Base-by-base conservation (phyloP, 2,113 vertebrate genomes). In the Cololabis saira region DNA sequence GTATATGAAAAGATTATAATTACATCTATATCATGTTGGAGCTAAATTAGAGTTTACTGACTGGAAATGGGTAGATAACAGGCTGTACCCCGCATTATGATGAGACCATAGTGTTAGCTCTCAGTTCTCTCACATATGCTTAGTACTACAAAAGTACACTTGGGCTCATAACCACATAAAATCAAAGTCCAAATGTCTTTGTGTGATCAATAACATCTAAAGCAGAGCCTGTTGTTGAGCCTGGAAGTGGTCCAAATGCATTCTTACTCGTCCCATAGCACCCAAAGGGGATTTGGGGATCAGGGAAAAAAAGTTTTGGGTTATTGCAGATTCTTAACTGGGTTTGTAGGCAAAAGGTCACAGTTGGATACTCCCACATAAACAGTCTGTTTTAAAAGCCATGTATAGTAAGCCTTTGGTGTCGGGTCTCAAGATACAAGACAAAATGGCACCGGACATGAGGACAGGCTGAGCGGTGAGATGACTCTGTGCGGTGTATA, bases 341-440 rank as follows among this genome's bases (percentile, higher is more conserved):
- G 55, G 66, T 81, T 85, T 81, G 58, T 85, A 69, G 82, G 85
- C 43, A 30, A 85, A 79, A 79, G 85, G 82, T 84, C 81, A 61
- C 27, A 12, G 61, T 55, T 64, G 51, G 61, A 60, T 73, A 66
- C 57, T 61, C 48, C 27, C 54, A 58, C 70, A 78, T 61, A 86
- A 65, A 65, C 59, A 21, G 81, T 67, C 61, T 71, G 66, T 71
- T 59, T 78, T 66, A 71, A 67, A 60, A 54, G 61, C 71, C 68
- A 72, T 72, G 61, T 88, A 81, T 84, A 84, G 85, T 73, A 85
- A 70, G 73, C 58, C 49, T 54, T 71, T 37, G 81, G 85, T 80
- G 80, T 89, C 73, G 1, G 71, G 85, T 87, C 81, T 84, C 83
- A 79, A 69, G 76, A 83, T 73, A 40, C 67, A 51, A 49, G 82